Base-by-base conservation (phyloP, 2,113 vertebrate genomes). In the Boulengeromyrus knoepffleri region DNA sequence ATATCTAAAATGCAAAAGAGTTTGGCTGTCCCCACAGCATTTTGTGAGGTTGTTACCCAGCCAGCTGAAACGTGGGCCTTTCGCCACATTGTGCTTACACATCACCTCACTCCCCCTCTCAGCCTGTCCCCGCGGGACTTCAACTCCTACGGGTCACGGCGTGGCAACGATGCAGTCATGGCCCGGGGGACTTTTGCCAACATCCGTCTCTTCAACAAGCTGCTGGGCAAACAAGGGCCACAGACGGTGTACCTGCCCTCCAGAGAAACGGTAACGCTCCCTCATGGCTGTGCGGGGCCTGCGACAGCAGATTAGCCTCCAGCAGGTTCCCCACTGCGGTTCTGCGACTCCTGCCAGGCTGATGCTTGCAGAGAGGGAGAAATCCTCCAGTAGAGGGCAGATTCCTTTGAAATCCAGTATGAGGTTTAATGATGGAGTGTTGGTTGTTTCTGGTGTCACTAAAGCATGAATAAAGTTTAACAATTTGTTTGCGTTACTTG, bases 161-260 rank as follows among this genome's bases (percentile, higher is more conserved):
- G 98, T 91, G 99, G 99, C 0, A 99, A 99, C 0, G 99, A 99
- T 1, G 98, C 97, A 1, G 94, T 99, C 88, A 99, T 99, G 99
- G 97, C 97, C 3, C 96, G 98, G 89, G 99, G 98, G 21, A 99
- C 99, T 0, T 99, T 99, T 87, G 98, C 99, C 92, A 99, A 99
- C 94, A 99, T 99, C 92, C 98, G 98, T 7, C 96, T 99, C 87
- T 94, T 98, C 49, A 99, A 99, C 95, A 99, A 98, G 93, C 98
- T 99, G 93, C 92, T 99, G 88, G 97, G 97, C 92, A 99, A 98
- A 92, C 98, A 98, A 92, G 97, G 97, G 0, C 98, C 99, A 0
- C 96, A 97, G 77, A 99, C 99, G 0, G 1, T 97, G 56, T 96
- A 99, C 92, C 96, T 99, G 70, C 98, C 98, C 50, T 97, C 97